Base-by-base conservation (phyloP, 2,113 vertebrate genomes). In the Drymodes brunneopygia region DNA sequence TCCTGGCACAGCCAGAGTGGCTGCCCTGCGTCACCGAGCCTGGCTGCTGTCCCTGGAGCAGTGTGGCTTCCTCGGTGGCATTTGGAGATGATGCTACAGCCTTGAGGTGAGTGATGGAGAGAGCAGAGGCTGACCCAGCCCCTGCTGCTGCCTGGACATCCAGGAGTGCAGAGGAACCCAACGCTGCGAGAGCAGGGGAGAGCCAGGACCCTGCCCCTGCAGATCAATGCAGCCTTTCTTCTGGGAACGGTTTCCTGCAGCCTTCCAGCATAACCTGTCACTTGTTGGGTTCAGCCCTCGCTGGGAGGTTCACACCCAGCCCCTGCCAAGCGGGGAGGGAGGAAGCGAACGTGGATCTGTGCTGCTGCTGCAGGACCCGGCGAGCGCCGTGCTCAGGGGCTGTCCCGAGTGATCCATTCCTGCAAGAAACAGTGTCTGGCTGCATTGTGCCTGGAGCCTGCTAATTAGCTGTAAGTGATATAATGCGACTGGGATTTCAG, bases 391-490 rank as follows among this genome's bases (percentile, higher is more conserved):
- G 53, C 77, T 38, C 66, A 38, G 65, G 65, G 82, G 93, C 90
- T 64, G 71, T 56, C 85, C 87, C 1, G 25, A 45, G 64, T 64
- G n/a, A 81, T 14, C 82, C 60, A 2, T 73, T 77, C 12, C 88
- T 90, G 88, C 79, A 88, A 91, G 86, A 74, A 93, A 38, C 67
- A 54, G 92, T 45, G 69, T 90, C 88, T 90, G 11, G 83, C 88
- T 86, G 87, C 92, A 81, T 45, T 81, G 90, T 97, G 96, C 92
- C 95, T 17, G 64, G 81, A 95, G 95, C 95, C 94, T 86, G 92
- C 86, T 96, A 96, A 97, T 97, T 94, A 97, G 96, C 95, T 97
- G 95, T 96, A 96, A 97, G 95, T 91, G 95, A 96, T 94, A 86
- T 87, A 92, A 95, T 92, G 94, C 65, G 88, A 61, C 88, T 91